phyloP scores from a whole-genome alignment of 1,140 invertebrate genomes.

The Phortica variegata region DNA sequence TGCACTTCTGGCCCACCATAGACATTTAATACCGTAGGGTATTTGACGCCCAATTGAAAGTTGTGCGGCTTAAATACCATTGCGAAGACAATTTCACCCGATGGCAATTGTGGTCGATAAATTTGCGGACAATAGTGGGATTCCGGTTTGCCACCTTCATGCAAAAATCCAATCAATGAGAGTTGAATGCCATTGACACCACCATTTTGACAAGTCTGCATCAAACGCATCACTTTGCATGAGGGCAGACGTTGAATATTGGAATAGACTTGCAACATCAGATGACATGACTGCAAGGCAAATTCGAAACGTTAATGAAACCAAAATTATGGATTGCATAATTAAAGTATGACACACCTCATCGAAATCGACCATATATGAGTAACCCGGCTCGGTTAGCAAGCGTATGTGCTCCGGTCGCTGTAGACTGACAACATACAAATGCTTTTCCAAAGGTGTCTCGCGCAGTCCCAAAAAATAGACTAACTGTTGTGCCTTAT shows the following conservation, averaged over 20 bases:
- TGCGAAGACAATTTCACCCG: slow-evolving; percentile 79
- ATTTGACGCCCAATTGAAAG: slow-evolving; percentile 73
- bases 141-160: slow-evolving; percentile 66
- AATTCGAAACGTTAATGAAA: neutral
- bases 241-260: slow-evolving; percentile 79
- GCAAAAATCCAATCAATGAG: slow-evolving; percentile 68
- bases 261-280: slow-evolving; percentile 87
- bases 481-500: slow-evolving; percentile 68
- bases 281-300: slow-evolving; percentile 69
- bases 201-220: slow-evolving; percentile 58
- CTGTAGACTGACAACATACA: slow-evolving; percentile 75
- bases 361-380: slow-evolving; percentile 79
- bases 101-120: slow-evolving; percentile 70
- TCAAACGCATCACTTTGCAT: slow-evolving; percentile 78
- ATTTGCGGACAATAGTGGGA: slow-evolving; percentile 71
- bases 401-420: slow-evolving; percentile 68
- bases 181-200: slow-evolving; percentile 66
- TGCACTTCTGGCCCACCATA: slow-evolving; percentile 98
- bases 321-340: no score
- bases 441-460: slow-evolving; percentile 78
- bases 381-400: slow-evolving; percentile 74
- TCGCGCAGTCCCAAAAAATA: slow-evolving; percentile 82
- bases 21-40: slow-evolving; percentile 94
- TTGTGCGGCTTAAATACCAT: slow-evolving; percentile 90
- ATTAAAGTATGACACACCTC: slow-evolving; percentile 60